These are phyloP conservation scores for Catharus ustulatus DNA, from an alignment of 2,797 vertebrate species.

Conservation along the genomic window DNA sequence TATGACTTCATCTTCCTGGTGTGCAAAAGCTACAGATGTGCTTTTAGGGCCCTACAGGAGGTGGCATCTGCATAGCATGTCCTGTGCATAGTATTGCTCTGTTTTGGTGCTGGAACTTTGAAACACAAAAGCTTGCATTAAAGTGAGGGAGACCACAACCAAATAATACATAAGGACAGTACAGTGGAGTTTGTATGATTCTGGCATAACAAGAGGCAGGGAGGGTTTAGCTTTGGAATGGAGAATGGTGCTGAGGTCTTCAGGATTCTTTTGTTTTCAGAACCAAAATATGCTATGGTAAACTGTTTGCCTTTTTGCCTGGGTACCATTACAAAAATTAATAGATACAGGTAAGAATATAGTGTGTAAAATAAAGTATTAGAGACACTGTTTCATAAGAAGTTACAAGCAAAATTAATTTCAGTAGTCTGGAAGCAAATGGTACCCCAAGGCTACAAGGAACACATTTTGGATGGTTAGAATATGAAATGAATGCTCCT, in stretches of 20 bases:
- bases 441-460: not conserved
- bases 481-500: not conserved
- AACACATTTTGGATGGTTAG: not conserved
- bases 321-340: not conserved
- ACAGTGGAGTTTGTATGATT: not conserved
- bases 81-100: not conserved
- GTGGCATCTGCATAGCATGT: not conserved
- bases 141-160: not conserved
- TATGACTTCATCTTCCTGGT: not conserved
- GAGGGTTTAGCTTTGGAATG: not conserved
- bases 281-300: not conserved
- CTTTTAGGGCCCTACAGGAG: not conserved
- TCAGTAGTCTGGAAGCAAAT: not conserved
- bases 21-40: not conserved
- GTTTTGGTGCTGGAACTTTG: not conserved
- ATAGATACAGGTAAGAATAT: not conserved
- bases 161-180: not conserved
- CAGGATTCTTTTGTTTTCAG: not conserved
- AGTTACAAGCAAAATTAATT: slow-evolving; percentile 15
- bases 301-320: not conserved
- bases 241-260: too few species aligned
- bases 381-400: not conserved
- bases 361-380: not conserved
- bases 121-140: not conserved
- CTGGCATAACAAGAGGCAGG: not conserved